Evolutionary conservation across 2,113 vertebrate genomes (phyloP).

Genomic region (Aythya baeri): DNA sequence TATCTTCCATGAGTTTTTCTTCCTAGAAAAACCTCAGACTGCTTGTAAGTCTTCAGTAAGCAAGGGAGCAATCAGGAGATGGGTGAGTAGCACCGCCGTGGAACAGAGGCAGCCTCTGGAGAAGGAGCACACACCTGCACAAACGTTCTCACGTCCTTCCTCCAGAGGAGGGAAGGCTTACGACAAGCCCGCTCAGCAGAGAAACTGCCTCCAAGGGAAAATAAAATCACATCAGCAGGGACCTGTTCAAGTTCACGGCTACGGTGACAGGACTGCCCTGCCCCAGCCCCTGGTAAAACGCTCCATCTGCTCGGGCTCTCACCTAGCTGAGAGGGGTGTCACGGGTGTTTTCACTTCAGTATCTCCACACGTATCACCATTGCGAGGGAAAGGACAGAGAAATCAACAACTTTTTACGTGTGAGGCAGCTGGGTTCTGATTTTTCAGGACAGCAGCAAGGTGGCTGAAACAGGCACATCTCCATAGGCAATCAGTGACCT

Average conservation of each 20-base stretch:
- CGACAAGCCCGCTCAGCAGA: neutral
- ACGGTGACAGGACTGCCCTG: constrained; percentile 4
- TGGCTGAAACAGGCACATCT: constrained; percentile 17
- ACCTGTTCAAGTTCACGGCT: constrained; percentile 5
- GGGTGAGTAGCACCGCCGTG: neutral
- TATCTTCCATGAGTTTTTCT: neutral
- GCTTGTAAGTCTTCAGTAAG: accelerated
- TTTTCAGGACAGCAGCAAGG: constrained; percentile 29
- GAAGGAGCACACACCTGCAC: neutral
- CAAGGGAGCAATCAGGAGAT: neutral
- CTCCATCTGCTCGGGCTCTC: constrained; percentile 44
- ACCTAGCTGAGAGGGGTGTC: constrained; percentile 19
- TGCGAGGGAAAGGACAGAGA: neutral
- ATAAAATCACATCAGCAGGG: neutral
- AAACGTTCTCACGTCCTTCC: neutral
- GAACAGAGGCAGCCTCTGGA: neutral
- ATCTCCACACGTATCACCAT: constrained; percentile 7
- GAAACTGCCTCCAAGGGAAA: constrained; percentile 32
- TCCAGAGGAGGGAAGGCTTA: neutral
- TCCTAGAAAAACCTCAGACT: neutral
- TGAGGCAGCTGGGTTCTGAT: neutral
- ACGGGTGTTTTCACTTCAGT: constrained; percentile 25
- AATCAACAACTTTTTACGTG: constrained; percentile 15
- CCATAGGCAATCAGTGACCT: constrained; percentile 23
- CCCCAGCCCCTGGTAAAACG: constrained; percentile 27